Evolutionary conservation across 2,888 invertebrate genomes (phyloP).

Genomic region (Dynastes hyllus): DNA sequence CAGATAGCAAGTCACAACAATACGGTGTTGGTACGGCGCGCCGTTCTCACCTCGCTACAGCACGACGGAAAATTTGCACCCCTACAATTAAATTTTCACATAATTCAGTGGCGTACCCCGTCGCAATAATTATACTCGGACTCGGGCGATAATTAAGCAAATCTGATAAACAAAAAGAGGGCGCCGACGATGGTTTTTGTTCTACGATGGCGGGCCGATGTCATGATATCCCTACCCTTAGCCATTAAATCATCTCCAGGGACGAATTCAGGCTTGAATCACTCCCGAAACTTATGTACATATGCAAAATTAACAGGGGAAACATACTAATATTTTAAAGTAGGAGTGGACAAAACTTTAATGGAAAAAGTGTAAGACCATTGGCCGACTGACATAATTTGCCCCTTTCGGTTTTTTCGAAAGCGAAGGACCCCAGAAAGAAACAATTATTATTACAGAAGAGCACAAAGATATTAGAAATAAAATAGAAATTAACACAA

Average conservation of each 20-base stretch:
- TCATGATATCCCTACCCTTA: neutral
- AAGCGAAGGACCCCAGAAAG: too few relatives aligned
- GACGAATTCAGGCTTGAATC: neutral
- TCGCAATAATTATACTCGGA: constrained; percentile 44
- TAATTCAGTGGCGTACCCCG: constrained; percentile 38
- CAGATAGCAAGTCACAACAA: constrained; percentile 35
- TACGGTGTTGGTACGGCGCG: neutral
- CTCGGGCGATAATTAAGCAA: constrained; percentile 46
- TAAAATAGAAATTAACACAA: too few relatives aligned
- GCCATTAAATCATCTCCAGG: constrained; percentile 20
- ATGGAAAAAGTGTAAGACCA: too few relatives aligned
- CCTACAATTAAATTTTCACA: constrained; percentile 42
- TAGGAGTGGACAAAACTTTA: too few relatives aligned
- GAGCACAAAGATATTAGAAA: too few relatives aligned
- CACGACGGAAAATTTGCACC: constrained; percentile 13
- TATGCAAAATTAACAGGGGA: too few relatives aligned
- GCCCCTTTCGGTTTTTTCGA: too few relatives aligned
- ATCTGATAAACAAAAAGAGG: constrained; percentile 49
- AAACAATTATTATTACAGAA: too few relatives aligned
- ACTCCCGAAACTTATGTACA: too few relatives aligned
- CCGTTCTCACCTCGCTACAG: neutral
- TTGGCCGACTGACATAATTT: too few relatives aligned
- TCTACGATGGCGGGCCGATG: neutral
- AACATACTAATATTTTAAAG: too few relatives aligned
- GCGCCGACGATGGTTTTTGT: constrained; percentile 22